Base-by-base conservation (phyloP, 2,113 vertebrate species). In the Cinclus cinclus region DNA sequence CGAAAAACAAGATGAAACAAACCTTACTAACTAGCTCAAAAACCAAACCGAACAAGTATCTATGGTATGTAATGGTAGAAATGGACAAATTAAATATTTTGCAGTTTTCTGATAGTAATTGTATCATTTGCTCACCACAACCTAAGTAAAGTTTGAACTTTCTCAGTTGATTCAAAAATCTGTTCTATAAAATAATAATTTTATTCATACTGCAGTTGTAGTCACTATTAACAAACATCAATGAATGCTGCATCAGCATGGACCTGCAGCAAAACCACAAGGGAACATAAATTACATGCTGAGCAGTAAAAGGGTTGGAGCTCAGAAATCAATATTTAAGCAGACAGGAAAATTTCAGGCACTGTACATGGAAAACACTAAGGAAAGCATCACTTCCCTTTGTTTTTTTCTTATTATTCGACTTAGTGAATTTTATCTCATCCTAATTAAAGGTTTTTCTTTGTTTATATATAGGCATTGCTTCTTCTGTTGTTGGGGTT, bases 311-410 rank as follows among this genome's bases (percentile, higher is more conserved):
- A 95, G 35, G 10, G 28, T 37, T 83, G 56, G 27, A 78, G 31
- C 56, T 91, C 19, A 62, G 62, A 94, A 96, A 96, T 96, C 89
- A 82, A 84, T 97, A 94, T 73, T 82, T 90, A 91, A 90, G 82
- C n/a, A 89, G 63, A 85, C 19, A 74, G 52, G 41, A 81, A 71
- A 50, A 64, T 70, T 67, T 87, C 82, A 84, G 50, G 35, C 49
- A 81, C 24, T 35, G 27, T 31, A 35, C 37, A 13, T 19, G 23
- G 46, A 83, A 82, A 60, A 31, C 0, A 0, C 33, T 13, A 35
- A 49, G 30, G 8, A 80, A 85, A 81, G 28, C 24, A 73, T 67
- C 35, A 15, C 10, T 39, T 63, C 11, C 6, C 27, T 88, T 80
- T 62, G 11, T 24, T 83, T 71, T 58, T 63, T 52, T 80, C 18